These are phyloP conservation scores for Bos taurus DNA, from an alignment of 2,113 vertebrate genomes.

Conservation along the genomic window ARS-UCD2.0 NC_037357.1:61794001-61794500, in stretches of 20 bases:
- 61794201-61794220: not conserved
- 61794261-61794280: fast-evolving
- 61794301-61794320: no score
- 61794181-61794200: fast-evolving
- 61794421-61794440: not conserved
- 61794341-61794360: not conserved
- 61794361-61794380: not conserved
- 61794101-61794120: not conserved
- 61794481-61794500: not conserved
- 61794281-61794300: no score
- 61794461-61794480: not conserved
- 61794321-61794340: no score
- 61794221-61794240: not conserved
- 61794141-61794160: not conserved
- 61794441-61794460: not conserved
- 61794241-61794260: not conserved
- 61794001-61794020: not conserved
- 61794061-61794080: not conserved
- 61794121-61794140: not conserved
- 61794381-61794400: not conserved
- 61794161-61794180: not conserved
- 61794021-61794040: not conserved
- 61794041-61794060: not conserved
- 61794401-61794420: not conserved
- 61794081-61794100: not conserved